phyloP scores from a whole-genome alignment of 2,797 vertebrate genomes.

The Coranthus polyacanthus region DNA sequence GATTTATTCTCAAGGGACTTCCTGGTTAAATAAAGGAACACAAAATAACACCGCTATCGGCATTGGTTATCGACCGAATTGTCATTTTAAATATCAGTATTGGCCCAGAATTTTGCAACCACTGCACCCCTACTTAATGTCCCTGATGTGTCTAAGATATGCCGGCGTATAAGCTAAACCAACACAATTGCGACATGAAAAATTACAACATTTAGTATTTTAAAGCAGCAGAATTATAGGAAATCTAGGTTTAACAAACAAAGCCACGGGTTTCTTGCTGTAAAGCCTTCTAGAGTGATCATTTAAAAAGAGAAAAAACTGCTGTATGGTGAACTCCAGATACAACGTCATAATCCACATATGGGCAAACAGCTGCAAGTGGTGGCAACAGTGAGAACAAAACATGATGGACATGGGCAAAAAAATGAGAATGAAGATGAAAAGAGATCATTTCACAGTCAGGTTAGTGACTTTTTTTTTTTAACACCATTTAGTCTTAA shows the following conservation, averaged over 20 bases:
- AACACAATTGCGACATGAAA: not conserved
- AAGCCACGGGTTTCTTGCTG: not conserved
- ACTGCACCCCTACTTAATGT: too few relatives aligned
- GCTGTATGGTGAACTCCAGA: not conserved
- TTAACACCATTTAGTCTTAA: too few relatives aligned
- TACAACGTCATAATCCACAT: not conserved
- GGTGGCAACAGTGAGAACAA: not conserved
- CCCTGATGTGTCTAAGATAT: conserved; percentile 9
- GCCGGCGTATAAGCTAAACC: conserved; percentile 3
- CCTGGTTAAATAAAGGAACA: too few relatives aligned
- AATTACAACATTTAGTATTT: conserved; percentile 8
- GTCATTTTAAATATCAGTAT: too few relatives aligned
- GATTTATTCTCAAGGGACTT: too few relatives aligned
- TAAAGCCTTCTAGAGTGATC: not conserved
- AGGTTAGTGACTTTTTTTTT: too few relatives aligned
- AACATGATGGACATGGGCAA: not conserved
- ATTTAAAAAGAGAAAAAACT: not conserved
- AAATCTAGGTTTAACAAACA: conserved; percentile 4
- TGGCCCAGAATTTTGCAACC: too few relatives aligned
- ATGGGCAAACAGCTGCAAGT: not conserved
- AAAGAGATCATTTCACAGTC: too few relatives aligned
- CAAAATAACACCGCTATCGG: too few relatives aligned
- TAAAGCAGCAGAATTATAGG: conserved; percentile 7
- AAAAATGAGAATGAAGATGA: too few relatives aligned
- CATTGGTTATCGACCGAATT: too few relatives aligned